Evolutionary conservation across 2,888 invertebrate genomes (phyloP), one percentile per base, ranked within the genome.

Genomic region (Drosophila fungiperda): DNA sequence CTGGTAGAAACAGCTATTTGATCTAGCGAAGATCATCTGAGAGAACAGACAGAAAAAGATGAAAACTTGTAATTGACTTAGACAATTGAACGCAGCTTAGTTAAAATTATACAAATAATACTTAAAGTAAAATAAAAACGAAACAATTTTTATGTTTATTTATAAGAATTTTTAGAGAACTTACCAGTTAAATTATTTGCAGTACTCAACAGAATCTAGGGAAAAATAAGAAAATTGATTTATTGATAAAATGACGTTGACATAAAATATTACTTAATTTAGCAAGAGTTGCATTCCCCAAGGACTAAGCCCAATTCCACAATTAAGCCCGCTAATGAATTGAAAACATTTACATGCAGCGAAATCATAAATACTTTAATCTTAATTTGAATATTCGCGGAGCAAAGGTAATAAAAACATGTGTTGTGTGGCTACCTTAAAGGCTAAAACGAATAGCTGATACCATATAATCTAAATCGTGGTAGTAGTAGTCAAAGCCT

Each of bases 391-490:
- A 60, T 73, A 66, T 23, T 12, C 23, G 11, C 9, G 6, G 36
- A 17, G 45, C 20, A 40, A 36, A 33, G 40, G 32, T 57, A 32
- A 32, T 60, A 50, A 70, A 32, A 29, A 9, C 17, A 26, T 5
- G 15, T 64, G 49, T 36, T 36, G 33, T 26, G 29, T 40, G 38
- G 42, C 45, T 36, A 59, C 26, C 42, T 61, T 50, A 29, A 35
- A 40, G 5, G 29, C 29, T 29, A 29, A 61, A 73, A 52, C 40
- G 54, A 78, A 74, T 55, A 11, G 66, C 35, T 23, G 53, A 58
- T 67, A 64, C 6, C 67, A 62, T 71, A 75, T 67, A 75, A 78
- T 78, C 78, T 61, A 72, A 72, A 72, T 68, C 1, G 45, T 45
- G 3, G 45, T 45, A 52, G 38, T 45, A 52, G 38, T 29, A 59